Conservation (phyloP, 92 coral and sea anemone species). For the Siderastrea siderea region DNA sequence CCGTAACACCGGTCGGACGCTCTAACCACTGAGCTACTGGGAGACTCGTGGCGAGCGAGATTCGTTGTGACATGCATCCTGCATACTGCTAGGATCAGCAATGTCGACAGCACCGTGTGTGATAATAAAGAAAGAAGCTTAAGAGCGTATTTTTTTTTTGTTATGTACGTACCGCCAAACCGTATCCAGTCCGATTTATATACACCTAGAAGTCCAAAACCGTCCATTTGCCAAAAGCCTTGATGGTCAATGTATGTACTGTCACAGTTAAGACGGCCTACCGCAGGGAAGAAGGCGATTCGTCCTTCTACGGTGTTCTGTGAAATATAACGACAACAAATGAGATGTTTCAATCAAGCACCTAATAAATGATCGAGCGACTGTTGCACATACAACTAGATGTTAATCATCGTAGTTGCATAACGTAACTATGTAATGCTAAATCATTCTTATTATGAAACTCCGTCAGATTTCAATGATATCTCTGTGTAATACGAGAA, state of each 20-base stretch:
- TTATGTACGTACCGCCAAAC: constrained; percentile 31
- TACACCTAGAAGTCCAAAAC: constrained; percentile 28
- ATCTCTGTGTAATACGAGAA: too few species aligned
- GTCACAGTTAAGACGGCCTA: constrained; percentile 36
- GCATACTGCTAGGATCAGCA: too few species aligned
- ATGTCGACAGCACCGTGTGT: too few species aligned
- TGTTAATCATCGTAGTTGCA: too few species aligned
- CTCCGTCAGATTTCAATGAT: too few species aligned
- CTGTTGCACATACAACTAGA: background rate
- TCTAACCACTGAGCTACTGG: too few species aligned
- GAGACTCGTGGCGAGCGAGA: too few species aligned
- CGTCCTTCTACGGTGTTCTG: constrained; percentile 46
- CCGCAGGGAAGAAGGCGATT: constrained; percentile 30
- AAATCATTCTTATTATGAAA: too few species aligned
- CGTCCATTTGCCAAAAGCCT: constrained; percentile 41
- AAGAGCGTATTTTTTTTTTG: background rate
- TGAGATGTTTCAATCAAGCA: background rate
- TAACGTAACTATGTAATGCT: too few species aligned
- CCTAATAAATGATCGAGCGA: background rate
- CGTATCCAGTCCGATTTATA: constrained; percentile 51
- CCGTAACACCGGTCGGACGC: too few species aligned
- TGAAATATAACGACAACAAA: background rate
- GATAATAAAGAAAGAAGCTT: too few species aligned
- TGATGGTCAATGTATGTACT: constrained; percentile 11
- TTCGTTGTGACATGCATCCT: too few species aligned